A percentile compares a stretch with the other conserved stretches of the same genome.
Conservation (phyloP, 2,113 vertebrate species). For the Steatornis caripensis region DNA sequence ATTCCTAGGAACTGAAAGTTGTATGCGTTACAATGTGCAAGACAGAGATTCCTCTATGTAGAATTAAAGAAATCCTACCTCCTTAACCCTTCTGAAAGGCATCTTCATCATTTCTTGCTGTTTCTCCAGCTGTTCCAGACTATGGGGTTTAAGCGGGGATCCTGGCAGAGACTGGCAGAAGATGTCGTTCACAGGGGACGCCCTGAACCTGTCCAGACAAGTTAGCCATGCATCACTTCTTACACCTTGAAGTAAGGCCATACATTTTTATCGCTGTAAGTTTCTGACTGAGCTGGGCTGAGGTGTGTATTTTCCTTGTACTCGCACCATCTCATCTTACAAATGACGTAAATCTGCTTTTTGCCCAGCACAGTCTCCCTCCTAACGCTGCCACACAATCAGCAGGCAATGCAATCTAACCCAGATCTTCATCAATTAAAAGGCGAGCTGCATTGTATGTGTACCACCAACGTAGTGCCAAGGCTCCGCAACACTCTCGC, state of each 20-base stretch:
- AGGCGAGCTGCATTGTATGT: not conserved
- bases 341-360: not conserved
- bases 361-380: not conserved
- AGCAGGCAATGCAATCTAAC: not conserved
- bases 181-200: slow-evolving; percentile 94
- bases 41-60: not conserved
- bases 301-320: not conserved
- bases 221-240: not conserved
- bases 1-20: not conserved
- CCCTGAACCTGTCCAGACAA: slow-evolving; percentile 79
- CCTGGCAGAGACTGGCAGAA: slow-evolving; percentile 93
- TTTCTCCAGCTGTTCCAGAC: slow-evolving; percentile 84
- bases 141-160: slow-evolving; percentile 89
- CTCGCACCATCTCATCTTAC: too few species aligned
- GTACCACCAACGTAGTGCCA: fast-evolving
- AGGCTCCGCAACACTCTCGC: not conserved
- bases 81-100: slow-evolving; percentile 80
- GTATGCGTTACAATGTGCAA: not conserved
- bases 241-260: not conserved
- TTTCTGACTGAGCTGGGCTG: not conserved
- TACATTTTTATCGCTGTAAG: not conserved
- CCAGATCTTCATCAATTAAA: not conserved
- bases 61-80: slow-evolving; percentile 64
- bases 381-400: not conserved
- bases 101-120: slow-evolving; percentile 88